Evolutionary conservation across 2,113 vertebrate species (phyloP), one percentile per base, ranked within the genome.

Genomic region (Cettia cetti): DNA sequence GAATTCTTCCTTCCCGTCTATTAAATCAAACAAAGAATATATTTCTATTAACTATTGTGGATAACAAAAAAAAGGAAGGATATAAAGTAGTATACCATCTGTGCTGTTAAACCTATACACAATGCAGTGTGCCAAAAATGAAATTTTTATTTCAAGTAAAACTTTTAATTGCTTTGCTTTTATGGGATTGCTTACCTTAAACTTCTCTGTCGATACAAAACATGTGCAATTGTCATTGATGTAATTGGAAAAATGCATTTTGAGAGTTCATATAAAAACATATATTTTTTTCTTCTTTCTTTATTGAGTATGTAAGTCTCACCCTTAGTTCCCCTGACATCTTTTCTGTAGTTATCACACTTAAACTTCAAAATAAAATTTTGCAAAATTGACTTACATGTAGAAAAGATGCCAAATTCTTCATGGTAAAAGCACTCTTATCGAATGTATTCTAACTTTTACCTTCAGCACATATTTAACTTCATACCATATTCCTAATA

Each of bases 131-230:
- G 31, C 77, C 85, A 86, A 89, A 89, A 28, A 69, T 12, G 16
- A 30, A 69, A 27, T 77, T 92, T 85, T 82, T 69, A 60, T 89
- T 87, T 91, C 28, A 75, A 42, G 19, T 56, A 22, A 61, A 86
- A 44, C 33, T 95, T 94, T 69, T 49, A 90, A 59, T 78, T 81
- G 60, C 47, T 84, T 95, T 94, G 11, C 15, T 93, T 93, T 94
- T 87, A 89, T 56, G 15, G 24, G n/a, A 70, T 63, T 82, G 16
- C 31, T 93, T 88, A 75, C 44, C 30, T 83, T 90, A 66, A 78
- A 35, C 27, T 82, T 91, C 80, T 65, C 18, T 78, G 17, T 57
- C n/a, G 74, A 6, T 45, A 31, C 13, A 57, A 75, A 82, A 50
- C 2, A 8, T 22, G 6, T 49, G 15, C 24, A 77, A 35, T 44